These are phyloP conservation scores for Drosophila neutralis DNA, from an alignment of 2,888 invertebrate genomes.

Conservation along the genomic window DNA sequence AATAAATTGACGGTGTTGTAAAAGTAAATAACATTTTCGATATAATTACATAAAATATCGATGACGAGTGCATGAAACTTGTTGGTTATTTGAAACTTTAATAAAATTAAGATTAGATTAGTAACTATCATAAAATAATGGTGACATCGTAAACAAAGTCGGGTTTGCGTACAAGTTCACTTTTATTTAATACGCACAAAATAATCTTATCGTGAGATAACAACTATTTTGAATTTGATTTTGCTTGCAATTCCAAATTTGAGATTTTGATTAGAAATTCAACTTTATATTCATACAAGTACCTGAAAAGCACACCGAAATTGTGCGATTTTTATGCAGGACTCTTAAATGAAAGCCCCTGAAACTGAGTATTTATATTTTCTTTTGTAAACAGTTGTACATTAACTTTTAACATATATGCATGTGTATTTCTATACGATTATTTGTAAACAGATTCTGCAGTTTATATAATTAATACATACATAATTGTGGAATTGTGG, in stretches of 20 bases:
- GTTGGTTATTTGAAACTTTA: not conserved
- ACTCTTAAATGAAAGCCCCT: slow-evolving; percentile 8
- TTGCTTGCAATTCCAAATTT: slow-evolving; percentile 15
- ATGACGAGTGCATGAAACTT: not conserved
- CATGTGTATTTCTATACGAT: slow-evolving; percentile 24
- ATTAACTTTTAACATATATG: slow-evolving; percentile 24
- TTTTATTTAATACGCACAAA: slow-evolving; percentile 29
- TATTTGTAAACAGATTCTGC: slow-evolving; percentile 24
- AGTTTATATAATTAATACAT: slow-evolving; percentile 11
- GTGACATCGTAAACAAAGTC: not conserved
- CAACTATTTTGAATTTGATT: slow-evolving; percentile 22
- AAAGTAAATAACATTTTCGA: not conserved
- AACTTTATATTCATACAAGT: not conserved
- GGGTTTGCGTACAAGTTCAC: slow-evolving; percentile 5
- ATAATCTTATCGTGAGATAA: slow-evolving; percentile 26
- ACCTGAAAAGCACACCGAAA: slow-evolving; percentile 10
- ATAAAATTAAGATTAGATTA: not conserved
- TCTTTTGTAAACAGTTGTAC: slow-evolving; percentile 7
- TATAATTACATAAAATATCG: not conserved
- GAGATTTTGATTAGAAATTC: slow-evolving; percentile 13
- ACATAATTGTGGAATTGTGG: not conserved
- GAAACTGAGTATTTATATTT: slow-evolving; percentile 14
- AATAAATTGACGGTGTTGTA: not conserved
- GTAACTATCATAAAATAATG: not conserved
- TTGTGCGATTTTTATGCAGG: not conserved